phyloP scores from a whole-genome alignment of 2,797 vertebrate genomes.

The Ctenopoma multispine region DNA sequence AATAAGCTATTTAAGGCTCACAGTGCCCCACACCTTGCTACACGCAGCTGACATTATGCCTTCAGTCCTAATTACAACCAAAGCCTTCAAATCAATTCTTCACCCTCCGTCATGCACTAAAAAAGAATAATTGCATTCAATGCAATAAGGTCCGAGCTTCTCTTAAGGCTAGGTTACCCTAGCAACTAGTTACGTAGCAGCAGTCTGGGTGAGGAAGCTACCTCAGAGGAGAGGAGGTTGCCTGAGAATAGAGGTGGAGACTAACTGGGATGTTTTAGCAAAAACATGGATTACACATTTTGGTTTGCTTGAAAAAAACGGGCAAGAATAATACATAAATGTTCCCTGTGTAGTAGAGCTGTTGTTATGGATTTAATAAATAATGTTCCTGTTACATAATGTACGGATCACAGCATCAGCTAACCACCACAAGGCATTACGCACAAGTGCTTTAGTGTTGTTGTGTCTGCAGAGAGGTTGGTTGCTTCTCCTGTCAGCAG shows the following conservation, averaged over 20 bases:
- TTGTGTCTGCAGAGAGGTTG: constrained; percentile 42
- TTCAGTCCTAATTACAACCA: constrained; percentile 3
- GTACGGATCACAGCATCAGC: background rate
- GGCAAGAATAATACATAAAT: background rate
- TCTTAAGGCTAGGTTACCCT: constrained; percentile 69
- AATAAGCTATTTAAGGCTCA: background rate
- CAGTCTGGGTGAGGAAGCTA: constrained; percentile 38
- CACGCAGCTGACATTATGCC: background rate
- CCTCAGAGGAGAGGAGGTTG: constrained; percentile 48
- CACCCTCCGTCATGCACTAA: background rate
- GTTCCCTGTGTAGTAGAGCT: background rate
- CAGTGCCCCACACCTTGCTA: background rate
- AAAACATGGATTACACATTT: constrained; percentile 21
- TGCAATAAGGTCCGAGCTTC: constrained; percentile 43
- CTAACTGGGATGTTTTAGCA: constrained; percentile 20
- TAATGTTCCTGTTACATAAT: constrained; percentile 43
- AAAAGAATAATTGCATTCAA: constrained; percentile 28
- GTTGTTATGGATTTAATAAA: constrained; percentile 17
- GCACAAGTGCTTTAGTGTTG: constrained; percentile 13
- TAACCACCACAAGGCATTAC: constrained; percentile 1
- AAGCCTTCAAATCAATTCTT: constrained; percentile 14
- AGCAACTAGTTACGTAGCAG: constrained; percentile 77
- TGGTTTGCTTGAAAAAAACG: constrained; percentile 13
- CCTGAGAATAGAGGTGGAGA: constrained; percentile 48
- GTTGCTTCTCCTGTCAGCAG: constrained; percentile 53